Percentiles rank a stretch among this genome's conserved stretches.
Evolutionary conservation across 1,140 invertebrate species (phyloP).

Genomic region (Zelostemma sp.): DNA sequence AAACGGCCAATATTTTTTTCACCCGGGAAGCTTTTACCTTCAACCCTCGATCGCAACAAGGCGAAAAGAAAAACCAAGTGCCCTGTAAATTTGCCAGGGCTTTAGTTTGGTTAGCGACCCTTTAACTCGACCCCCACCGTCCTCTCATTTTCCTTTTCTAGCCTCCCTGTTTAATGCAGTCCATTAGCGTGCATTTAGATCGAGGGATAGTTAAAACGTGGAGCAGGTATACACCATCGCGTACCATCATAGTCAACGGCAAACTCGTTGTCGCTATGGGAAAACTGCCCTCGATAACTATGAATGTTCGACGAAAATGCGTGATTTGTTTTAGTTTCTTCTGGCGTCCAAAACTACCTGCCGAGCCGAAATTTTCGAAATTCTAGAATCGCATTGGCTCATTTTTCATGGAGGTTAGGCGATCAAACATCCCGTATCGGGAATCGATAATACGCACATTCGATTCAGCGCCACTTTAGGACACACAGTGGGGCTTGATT

Average conservation of each 20-base stretch:
- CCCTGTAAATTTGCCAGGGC: slow-evolving; percentile 13
- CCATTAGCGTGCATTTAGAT: slow-evolving; percentile 69
- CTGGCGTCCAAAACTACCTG: too few relatives aligned
- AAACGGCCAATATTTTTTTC: too few relatives aligned
- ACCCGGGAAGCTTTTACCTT: too few relatives aligned
- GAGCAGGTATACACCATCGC: slow-evolving; percentile 47
- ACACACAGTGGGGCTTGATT: slow-evolving; percentile 58
- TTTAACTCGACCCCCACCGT: slow-evolving; percentile 15
- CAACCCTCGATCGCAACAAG: not conserved
- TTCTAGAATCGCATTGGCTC: too few relatives aligned
- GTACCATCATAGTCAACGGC: slow-evolving; percentile 32
- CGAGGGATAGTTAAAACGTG: slow-evolving; percentile 65
- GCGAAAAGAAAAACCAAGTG: not conserved
- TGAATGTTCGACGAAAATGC: too few relatives aligned
- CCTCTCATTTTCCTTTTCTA: slow-evolving; percentile 46
- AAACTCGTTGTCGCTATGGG: slow-evolving; percentile 54
- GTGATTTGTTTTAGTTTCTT: too few relatives aligned
- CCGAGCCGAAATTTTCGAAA: too few relatives aligned
- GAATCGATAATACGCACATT: slow-evolving; percentile 41
- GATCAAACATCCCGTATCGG: slow-evolving; percentile 29
- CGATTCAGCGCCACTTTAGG: slow-evolving; percentile 32
- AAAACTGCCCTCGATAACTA: too few relatives aligned
- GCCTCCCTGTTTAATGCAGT: slow-evolving; percentile 55
- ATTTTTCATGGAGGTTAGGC: slow-evolving; percentile 42
- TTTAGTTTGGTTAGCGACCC: slow-evolving; percentile 39